Evolutionary conservation across 2,797 vertebrate species (phyloP).

Genomic region (Psittacula derbiana): DNA sequence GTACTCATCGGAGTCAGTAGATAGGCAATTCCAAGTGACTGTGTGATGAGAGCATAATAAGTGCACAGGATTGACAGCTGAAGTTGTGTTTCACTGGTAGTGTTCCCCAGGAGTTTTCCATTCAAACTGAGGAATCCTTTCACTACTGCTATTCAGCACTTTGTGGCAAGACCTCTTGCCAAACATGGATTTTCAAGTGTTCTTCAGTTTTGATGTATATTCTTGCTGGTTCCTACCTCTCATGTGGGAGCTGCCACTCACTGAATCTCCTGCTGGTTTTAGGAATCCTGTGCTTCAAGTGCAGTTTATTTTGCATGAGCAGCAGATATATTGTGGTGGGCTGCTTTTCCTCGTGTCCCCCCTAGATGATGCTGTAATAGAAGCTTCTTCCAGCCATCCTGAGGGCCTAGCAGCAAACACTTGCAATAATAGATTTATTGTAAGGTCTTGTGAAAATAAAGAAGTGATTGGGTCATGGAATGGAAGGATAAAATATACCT

Average conservation of each 20-base stretch:
- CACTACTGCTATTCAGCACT: neutral
- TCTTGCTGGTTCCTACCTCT: neutral
- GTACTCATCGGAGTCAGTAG: neutral
- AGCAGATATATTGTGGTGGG: neutral
- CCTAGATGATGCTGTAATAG: slow-evolving; percentile 65
- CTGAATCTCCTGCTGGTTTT: neutral
- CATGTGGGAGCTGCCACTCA: neutral
- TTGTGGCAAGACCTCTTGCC: neutral
- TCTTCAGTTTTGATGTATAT: slow-evolving; percentile 36
- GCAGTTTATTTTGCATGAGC: neutral
- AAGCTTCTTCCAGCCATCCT: slow-evolving; percentile 3
- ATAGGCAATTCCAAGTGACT: neutral
- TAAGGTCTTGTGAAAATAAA: slow-evolving; percentile 32
- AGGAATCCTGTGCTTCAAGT: neutral
- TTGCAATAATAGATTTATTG: neutral
- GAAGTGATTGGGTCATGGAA: neutral
- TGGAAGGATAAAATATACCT: neutral
- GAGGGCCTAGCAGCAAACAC: neutral
- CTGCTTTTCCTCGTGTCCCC: slow-evolving; percentile 46
- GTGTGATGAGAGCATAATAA: neutral
- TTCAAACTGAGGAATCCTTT: slow-evolving; percentile 14
- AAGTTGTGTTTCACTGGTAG: neutral
- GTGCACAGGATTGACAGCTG: neutral
- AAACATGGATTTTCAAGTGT: neutral
- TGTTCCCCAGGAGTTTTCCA: slow-evolving; percentile 9